Evolutionary conservation across 2,888 invertebrate genomes (phyloP), one percentile per base, ranked within the genome.

Genomic region (Epinotia nisella): DNA sequence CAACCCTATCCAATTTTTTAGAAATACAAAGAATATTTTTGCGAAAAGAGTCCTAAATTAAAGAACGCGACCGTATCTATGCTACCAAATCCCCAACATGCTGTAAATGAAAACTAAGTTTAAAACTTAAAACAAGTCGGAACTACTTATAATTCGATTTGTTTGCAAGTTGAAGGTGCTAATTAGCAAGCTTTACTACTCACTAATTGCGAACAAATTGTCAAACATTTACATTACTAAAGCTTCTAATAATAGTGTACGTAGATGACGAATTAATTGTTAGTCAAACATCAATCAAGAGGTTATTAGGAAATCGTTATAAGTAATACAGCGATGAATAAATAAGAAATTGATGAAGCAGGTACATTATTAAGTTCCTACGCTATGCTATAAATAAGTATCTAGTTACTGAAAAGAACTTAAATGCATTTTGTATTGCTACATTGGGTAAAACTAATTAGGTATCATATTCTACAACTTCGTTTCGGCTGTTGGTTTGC

Each of bases 101-200:
- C 62, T 69, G 64, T 69, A 67, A 41, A 49, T 53, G 9, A 55
- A 17, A n/a, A 19, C 51, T 11, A 64, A 59, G 15, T 69, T 58
- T 73, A 53, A 58, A 58, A 49, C 56, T 56, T 29, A 49, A 53
- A 73, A 64, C 68, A 72, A 72, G 9, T 62, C 24, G 1, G 9
- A 65, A 66, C 66, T 45, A 13, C 41, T 3, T 41, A 41, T 66
- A 70, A 70, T 70, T 21, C 59, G 60, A 74, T 70, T 71, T 66
- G 70, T 66, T 71, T 66, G 66, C 61, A 74, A 74, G 53, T 75
- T 64, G 56, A 65, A 64, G 73, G 73, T 59, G 73, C 73, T 29
- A 73, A 69, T 73, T 73, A 73, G 67, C 66, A 55, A 71, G 60
- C 59, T 41, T 29, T n/a, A 7, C 9, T 9, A 9, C 35, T 7